Conservation (phyloP, 1,140 invertebrate species). For the Scaptomyza hsui region DNA sequence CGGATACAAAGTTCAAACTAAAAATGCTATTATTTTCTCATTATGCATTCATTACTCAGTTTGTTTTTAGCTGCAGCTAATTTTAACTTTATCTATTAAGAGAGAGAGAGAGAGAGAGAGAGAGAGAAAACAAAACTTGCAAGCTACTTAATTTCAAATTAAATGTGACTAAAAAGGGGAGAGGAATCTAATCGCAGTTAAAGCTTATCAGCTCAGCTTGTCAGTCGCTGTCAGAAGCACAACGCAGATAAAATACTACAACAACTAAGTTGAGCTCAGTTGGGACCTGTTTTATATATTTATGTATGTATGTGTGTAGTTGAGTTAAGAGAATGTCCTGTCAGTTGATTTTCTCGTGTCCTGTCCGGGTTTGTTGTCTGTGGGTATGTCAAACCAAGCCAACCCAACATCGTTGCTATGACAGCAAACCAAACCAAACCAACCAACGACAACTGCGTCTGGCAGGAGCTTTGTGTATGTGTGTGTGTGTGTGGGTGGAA, state of each 20-base stretch:
- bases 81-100: not conserved
- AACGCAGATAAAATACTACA: conserved; percentile 4
- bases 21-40: not conserved
- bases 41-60: not conserved
- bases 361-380: conserved; percentile 22
- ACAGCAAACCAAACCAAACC: conserved; percentile 23
- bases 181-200: conserved; percentile 1
- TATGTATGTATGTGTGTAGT: no score
- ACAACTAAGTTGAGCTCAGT: not conserved
- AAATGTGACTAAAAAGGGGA: not conserved
- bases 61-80: not conserved
- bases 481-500: not conserved
- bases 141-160: not conserved
- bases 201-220: conserved; percentile 31
- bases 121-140: not conserved
- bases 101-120: no score
- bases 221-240: conserved; percentile 57
- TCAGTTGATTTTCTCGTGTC: conserved; percentile 22
- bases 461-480: conserved; percentile 33
- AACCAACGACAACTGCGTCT: conserved; percentile 57
- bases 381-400: conserved; percentile 39
- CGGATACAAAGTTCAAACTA: not conserved
- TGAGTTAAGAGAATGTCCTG: conserved; percentile 54
- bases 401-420: conserved; percentile 56
- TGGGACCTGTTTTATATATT: conserved; percentile 4